Conservation (phyloP, 2,888 invertebrate genomes). For the Rotaria sp. region DNA sequence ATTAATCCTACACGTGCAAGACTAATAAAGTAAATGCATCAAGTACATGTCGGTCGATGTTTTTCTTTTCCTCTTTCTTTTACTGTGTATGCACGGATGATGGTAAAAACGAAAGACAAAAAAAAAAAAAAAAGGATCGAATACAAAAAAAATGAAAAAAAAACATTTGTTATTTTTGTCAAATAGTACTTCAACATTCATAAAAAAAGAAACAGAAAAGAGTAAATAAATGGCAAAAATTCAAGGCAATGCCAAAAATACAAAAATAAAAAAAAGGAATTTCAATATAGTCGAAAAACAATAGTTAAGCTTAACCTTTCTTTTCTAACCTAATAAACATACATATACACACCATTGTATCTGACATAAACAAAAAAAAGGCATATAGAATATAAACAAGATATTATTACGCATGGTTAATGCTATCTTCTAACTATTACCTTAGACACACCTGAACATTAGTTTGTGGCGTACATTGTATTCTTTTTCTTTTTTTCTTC, state of each 20-base stretch:
- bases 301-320: neutral
- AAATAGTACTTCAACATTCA: neutral
- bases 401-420: neutral
- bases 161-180: neutral
- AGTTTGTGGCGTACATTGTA: too few relatives aligned
- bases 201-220: neutral
- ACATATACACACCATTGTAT: too few relatives aligned
- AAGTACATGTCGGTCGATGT: too few relatives aligned
- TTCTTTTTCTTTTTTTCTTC: neutral
- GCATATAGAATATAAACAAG: too few relatives aligned
- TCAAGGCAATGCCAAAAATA: neutral
- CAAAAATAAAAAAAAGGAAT: neutral
- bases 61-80: too few relatives aligned
- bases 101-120: too few relatives aligned
- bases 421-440: too few relatives aligned
- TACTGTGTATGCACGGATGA: too few relatives aligned
- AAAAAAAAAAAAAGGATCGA: neutral
- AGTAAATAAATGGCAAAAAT: neutral
- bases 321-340: too few relatives aligned
- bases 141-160: neutral
- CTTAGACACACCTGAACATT: neutral
- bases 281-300: neutral
- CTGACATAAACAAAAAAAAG: too few relatives aligned
- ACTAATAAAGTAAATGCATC: too few relatives aligned
- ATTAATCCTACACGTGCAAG: too few relatives aligned